Percentiles rank a stretch among this genome's conserved stretches.
Evolutionary conservation across 2,113 vertebrate species (phyloP).

Genomic region (Pomatorhinus ruficollis): DNA sequence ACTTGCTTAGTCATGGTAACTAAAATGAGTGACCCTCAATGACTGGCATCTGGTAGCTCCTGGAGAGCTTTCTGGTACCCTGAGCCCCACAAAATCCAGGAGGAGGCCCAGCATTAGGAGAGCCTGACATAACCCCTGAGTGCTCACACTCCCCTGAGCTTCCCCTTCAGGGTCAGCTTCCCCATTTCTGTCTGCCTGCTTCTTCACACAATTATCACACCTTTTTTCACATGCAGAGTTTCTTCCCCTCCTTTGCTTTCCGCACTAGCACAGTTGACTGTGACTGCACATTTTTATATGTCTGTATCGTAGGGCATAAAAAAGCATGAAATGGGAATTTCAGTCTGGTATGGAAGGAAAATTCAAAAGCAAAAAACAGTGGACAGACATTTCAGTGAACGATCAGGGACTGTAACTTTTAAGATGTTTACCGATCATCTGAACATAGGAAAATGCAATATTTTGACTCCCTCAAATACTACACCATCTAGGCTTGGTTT

Average conservation of each 20-base stretch:
- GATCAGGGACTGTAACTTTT: not conserved
- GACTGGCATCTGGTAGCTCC: not conserved
- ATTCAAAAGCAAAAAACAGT: not conserved
- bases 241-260: not conserved
- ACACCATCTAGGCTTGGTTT: not conserved
- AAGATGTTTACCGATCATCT: not conserved
- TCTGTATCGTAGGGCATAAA: not conserved
- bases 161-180: not conserved
- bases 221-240: not conserved
- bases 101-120: fast-evolving
- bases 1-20: fast-evolving
- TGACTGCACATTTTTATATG: not conserved
- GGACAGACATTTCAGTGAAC: not conserved
- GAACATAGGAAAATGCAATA: not conserved
- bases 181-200: not conserved
- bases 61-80: not conserved
- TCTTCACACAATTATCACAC: not conserved
- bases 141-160: not conserved
- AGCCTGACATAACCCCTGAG: not conserved
- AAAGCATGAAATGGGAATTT: not conserved
- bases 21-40: not conserved
- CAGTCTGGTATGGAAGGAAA: not conserved
- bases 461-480: not conserved
- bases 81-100: not conserved
- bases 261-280: not conserved